Evolutionary conservation across 2,113 vertebrate genomes (phyloP), one percentile per base, ranked within the genome.

Genomic region (Seriola rivoliana): DNA sequence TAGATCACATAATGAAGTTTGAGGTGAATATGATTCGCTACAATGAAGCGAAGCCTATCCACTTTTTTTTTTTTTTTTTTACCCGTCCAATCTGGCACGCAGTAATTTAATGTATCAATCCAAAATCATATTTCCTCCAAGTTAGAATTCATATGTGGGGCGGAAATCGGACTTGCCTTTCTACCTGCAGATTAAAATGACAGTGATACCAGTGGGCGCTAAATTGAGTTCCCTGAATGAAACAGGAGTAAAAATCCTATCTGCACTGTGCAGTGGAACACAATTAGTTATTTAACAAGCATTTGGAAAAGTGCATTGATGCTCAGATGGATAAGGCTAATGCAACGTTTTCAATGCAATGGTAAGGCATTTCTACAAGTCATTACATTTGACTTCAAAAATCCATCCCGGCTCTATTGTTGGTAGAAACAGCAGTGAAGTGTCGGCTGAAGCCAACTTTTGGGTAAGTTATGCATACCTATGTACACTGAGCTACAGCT

Each of bases 91-190:
- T 87, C 69, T 29, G 63, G 38, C 63, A 71, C 16, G 9, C 54
- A 67, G 71, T 91, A 88, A 91, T 91, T 92, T 68, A 84, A 87
- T 87, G 21, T 71, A 91, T 88, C 84, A 60, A 85, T 75, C 85
- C 75, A 58, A 75, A 86, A 90, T 88, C 86, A 84, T 59, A 89
- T 91, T 92, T 87, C 84, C 85, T 86, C 72, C 42, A 17, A 85
- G 62, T 54, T 67, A 74, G 64, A 82, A 90, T 82, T 90, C 65
- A 83, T 71, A 67, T 62, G 80, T 71, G 36, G 72, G 38, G 60
- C 14, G 0, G 34, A 29, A 78, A 59, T 74, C 14, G 23, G 78
- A 85, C 81, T 52, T 59, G 23, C 46, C 32, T 75, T 86, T 85
- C 74, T 76, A 77, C 34, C 81, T 74, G 78, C 78, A 87, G 78